These are phyloP conservation scores for Elaphurus davidianus DNA, from an alignment of 2,113 vertebrate genomes.

Conservation along the genomic window DNA sequence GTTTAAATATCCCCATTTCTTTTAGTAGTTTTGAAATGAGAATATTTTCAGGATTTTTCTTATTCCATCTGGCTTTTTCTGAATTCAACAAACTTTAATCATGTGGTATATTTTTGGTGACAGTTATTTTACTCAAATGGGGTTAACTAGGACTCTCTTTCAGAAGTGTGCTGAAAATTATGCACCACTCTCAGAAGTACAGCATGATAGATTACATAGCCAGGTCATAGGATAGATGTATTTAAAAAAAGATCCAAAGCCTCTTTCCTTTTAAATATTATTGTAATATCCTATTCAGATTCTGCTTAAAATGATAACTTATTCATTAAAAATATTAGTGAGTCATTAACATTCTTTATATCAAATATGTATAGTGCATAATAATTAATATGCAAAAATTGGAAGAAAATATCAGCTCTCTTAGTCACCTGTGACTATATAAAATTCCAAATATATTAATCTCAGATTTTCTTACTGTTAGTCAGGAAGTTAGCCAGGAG, in stretches of 20 bases:
- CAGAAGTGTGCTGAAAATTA: background rate
- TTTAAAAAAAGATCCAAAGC: background rate
- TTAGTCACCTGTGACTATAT: background rate
- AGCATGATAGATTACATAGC: background rate
- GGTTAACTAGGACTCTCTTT: background rate
- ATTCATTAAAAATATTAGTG: background rate
- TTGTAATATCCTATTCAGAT: background rate
- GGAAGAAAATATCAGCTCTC: background rate
- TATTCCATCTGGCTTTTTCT: background rate
- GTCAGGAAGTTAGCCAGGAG: background rate
- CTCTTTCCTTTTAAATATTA: background rate
- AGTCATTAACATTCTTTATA: background rate
- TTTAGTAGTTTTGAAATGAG: background rate
- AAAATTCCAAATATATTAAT: background rate
- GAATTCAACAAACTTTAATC: background rate
- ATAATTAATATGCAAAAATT: background rate
- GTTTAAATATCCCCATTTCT: background rate
- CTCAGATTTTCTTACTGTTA: background rate
- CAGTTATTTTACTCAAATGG: background rate
- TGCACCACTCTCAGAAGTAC: background rate
- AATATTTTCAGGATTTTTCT: background rate
- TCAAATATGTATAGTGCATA: background rate
- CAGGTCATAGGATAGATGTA: background rate
- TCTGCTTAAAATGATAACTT: background rate
- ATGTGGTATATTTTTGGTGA: background rate